Percentiles rank a stretch among this genome's conserved stretches.
Conservation (phyloP, 2,888 invertebrate species). For the Ceraclea dissimilis region DNA sequence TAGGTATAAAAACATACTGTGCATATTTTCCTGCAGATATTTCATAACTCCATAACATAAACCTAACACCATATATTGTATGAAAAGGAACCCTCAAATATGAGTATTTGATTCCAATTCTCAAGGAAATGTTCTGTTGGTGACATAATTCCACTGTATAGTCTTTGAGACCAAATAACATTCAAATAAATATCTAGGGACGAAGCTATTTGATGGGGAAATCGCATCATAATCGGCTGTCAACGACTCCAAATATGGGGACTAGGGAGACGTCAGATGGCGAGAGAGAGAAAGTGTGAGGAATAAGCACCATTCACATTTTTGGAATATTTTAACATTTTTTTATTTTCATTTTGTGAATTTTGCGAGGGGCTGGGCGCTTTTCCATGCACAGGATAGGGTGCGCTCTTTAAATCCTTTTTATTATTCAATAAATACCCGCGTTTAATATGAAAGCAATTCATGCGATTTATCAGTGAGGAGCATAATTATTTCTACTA, state of each 20-base stretch:
- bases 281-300: background rate
- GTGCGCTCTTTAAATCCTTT: no score
- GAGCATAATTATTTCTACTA: no score
- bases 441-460: no score
- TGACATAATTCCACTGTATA: conserved; percentile 12
- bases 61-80: no score
- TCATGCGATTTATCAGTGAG: no score
- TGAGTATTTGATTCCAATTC: conserved; percentile 5
- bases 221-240: conserved; percentile 13
- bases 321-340: background rate
- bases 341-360: background rate
- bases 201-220: conserved; percentile 6
- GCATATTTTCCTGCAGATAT: no score
- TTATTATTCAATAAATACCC: no score
- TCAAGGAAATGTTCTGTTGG: conserved; percentile 6
- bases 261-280: background rate
- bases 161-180: conserved; percentile 15
- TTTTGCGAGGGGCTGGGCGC: background rate
- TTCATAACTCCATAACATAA: no score
- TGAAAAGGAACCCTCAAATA: background rate
- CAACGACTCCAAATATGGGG: conserved; percentile 13
- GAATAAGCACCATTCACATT: background rate
- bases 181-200: conserved; percentile 16
- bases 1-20: no score
- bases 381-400: no score